These are phyloP conservation scores for Solea solea DNA, from an alignment of 2,113 vertebrate genomes.

Conservation along the genomic window DNA sequence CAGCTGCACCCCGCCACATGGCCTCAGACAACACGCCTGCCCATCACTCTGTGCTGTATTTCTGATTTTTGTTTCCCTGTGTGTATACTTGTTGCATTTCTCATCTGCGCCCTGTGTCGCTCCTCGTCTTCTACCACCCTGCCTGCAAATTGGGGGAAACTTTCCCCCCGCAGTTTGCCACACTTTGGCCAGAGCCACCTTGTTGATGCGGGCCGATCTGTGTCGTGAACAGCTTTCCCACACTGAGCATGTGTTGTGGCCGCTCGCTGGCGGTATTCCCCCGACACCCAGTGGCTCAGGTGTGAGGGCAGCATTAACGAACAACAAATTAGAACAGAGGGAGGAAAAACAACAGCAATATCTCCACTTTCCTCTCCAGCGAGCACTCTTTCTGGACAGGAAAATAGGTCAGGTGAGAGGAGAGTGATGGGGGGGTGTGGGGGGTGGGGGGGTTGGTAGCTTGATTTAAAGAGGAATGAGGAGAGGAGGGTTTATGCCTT, in stretches of 20 bases:
- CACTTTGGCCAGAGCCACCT: constrained; percentile 27
- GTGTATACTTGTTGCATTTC: constrained; percentile 71
- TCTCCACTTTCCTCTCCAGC: constrained; percentile 73
- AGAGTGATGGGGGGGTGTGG: constrained; percentile 23
- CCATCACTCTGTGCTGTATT: constrained; percentile 70
- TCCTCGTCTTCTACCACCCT: neutral
- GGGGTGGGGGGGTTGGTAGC: constrained; percentile 11
- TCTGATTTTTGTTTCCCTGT: constrained; percentile 49
- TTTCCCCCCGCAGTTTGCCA: constrained; percentile 22
- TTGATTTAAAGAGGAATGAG: constrained; percentile 50
- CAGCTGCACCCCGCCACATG: constrained; percentile 84
- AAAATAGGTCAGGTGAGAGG: constrained; percentile 78
- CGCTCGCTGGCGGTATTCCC: constrained; percentile 61
- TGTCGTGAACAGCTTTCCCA: constrained; percentile 49
- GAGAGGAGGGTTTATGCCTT: constrained; percentile 51
- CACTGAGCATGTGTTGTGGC: constrained; percentile 64
- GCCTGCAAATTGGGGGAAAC: constrained; percentile 6
- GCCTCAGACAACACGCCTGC: constrained; percentile 74
- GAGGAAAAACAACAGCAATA: constrained; percentile 71
- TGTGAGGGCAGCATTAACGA: constrained; percentile 79
- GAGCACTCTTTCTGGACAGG: constrained; percentile 72
- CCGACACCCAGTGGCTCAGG: constrained; percentile 74
- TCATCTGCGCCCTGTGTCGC: constrained; percentile 21
- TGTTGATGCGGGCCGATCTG: constrained; percentile 23
- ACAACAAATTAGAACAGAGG: constrained; percentile 77